Conservation (phyloP, 2,797 vertebrate species). For the Gymnopithys bicolor region DNA sequence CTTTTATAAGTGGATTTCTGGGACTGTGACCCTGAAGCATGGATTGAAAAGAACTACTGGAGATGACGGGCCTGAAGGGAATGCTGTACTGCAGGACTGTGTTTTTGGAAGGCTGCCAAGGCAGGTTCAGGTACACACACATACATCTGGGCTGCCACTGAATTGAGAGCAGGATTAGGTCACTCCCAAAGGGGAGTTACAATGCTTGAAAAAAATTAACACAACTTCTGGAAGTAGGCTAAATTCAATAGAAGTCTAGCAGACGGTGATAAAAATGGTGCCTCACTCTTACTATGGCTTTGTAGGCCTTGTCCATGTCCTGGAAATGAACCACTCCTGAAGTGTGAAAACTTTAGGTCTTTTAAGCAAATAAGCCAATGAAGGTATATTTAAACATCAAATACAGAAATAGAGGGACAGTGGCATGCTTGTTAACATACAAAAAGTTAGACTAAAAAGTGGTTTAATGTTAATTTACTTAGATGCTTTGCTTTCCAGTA, state of each 20-base stretch:
- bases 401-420: conserved; percentile 1
- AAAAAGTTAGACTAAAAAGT: conserved; percentile 29
- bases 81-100: background rate
- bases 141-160: background rate
- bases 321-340: background rate
- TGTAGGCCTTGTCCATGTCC: background rate
- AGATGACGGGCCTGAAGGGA: background rate
- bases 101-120: background rate
- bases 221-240: background rate
- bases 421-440: background rate
- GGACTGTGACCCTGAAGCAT: background rate
- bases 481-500: conserved; percentile 5
- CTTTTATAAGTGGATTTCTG: conserved; percentile 7
- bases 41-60: background rate
- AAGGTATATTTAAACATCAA: conserved; percentile 17
- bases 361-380: background rate
- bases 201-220: background rate
- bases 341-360: background rate
- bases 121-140: background rate
- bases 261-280: background rate
- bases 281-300: background rate
- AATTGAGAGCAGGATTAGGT: background rate
- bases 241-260: background rate
- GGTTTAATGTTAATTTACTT: conserved; percentile 11
- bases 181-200: background rate